Conservation (phyloP, 2,888 invertebrate species). For the Phragmatobia fuliginosa region DNA sequence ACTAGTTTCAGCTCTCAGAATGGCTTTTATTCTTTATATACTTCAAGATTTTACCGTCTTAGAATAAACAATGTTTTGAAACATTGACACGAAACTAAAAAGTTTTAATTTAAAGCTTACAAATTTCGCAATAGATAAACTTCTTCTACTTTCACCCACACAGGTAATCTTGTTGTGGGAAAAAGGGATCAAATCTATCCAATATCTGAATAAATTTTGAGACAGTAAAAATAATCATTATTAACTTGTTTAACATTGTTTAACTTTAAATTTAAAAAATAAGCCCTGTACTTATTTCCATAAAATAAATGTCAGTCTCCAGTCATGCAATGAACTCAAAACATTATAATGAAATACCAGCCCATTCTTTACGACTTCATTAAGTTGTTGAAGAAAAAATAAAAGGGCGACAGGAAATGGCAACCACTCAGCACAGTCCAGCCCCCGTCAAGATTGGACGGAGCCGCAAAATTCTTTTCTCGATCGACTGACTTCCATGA, state of each 20-base stretch:
- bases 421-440: constrained; percentile 77
- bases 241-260: too few relatives aligned
- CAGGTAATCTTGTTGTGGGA: too few relatives aligned
- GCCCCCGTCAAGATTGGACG: constrained; percentile 77
- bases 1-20: constrained; percentile 41
- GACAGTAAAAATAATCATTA: too few relatives aligned
- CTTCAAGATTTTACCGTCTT: constrained; percentile 3
- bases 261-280: not conserved
- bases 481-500: constrained; percentile 84
- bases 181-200: too few relatives aligned
- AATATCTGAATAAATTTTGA: too few relatives aligned
- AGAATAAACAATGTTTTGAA: constrained; percentile 5
- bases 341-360: constrained; percentile 79
- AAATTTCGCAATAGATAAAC: not conserved
- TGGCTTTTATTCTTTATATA: constrained; percentile 34
- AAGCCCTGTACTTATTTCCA: not conserved
- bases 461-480: constrained; percentile 82
- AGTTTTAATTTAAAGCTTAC: not conserved
- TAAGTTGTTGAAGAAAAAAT: constrained; percentile 81
- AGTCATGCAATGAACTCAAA: constrained; percentile 68
- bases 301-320: constrained; percentile 21
- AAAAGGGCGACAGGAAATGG: constrained; percentile 78
- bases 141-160: too few relatives aligned
- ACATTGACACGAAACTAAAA: not conserved
- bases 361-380: constrained; percentile 81